phyloP scores from a whole-genome alignment of 2,888 invertebrate species.

The Watsonalla binaria region DNA sequence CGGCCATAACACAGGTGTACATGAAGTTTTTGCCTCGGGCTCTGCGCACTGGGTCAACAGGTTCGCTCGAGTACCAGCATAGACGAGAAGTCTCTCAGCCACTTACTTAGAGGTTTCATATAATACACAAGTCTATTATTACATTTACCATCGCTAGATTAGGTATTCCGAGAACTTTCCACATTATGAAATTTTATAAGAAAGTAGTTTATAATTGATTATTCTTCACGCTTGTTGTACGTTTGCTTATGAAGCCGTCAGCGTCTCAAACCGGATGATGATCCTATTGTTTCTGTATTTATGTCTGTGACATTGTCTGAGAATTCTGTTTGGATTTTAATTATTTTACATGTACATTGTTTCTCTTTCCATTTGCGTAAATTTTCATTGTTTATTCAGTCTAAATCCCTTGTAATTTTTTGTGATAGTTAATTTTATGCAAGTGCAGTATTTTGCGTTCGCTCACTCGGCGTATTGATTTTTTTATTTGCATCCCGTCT shows the following conservation, averaged over 20 bases:
- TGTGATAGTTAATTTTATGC: slow-evolving; percentile 60
- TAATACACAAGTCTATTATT: slow-evolving; percentile 18
- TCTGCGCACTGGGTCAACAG: slow-evolving; percentile 68
- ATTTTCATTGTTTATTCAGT: slow-evolving; percentile 11
- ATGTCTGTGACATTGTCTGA: slow-evolving; percentile 47
- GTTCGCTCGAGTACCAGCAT: slow-evolving; percentile 57
- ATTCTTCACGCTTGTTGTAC: slow-evolving; percentile 26
- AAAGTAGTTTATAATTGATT: slow-evolving; percentile 24
- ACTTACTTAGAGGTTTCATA: slow-evolving; percentile 58
- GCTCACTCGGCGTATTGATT: slow-evolving; percentile 66
- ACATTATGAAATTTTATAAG: slow-evolving; percentile 14
- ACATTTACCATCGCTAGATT: background rate
- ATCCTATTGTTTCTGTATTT: slow-evolving; percentile 60
- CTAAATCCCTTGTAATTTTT: slow-evolving; percentile 40
- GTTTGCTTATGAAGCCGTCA: slow-evolving; percentile 53
- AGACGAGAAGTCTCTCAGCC: slow-evolving; percentile 57
- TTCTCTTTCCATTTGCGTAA: slow-evolving; percentile 4
- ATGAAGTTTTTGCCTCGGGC: slow-evolving; percentile 58
- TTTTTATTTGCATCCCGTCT: slow-evolving; percentile 77
- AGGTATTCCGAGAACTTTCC: slow-evolving; percentile 1
- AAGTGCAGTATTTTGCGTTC: slow-evolving; percentile 58
- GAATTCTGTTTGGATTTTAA: slow-evolving; percentile 46
- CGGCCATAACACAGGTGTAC: slow-evolving; percentile 46
- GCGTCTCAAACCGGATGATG: slow-evolving; percentile 59
- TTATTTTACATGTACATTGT: slow-evolving; percentile 1